Base-by-base conservation (phyloP, 2,888 invertebrate genomes). In the Archaeoteleia sp. region DNA sequence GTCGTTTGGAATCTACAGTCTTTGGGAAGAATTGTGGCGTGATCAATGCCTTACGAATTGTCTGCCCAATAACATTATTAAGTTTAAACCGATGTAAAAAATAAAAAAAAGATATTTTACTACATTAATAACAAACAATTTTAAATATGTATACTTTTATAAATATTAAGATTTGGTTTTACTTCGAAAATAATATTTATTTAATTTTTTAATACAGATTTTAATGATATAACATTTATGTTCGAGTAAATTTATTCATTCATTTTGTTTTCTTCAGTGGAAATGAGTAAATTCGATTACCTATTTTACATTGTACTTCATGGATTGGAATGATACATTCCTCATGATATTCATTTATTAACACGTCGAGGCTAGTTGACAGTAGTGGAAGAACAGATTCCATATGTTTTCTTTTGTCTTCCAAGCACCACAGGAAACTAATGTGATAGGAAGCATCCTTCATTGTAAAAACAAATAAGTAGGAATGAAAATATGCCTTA, bases 381-480 rank as follows among this genome's bases (percentile, higher is more conserved):
- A 93, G 80, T 25, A 86, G 74, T 0, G 88, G 85, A 61, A 91
- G 77, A 65, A 88, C 78, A 20, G 79, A 70, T 45, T 82, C 85
- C 7, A 93, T 77, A 63, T 87, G 79, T 13, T 85, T 77, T 74
- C 88, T 87, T 71, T 89, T 86, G 83, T 95, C 89, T 0, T 94
- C 94, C 49, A 91, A 86, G 63, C 90, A 89, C 95, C 95, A 96
- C 7, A 92, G 87, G 71, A 96, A 87, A 81, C 96, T 96, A 76
- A 94, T 88, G 80, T 96, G 96, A 86, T 93, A 94, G 1, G 93
- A 93, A 12, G 94, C 92, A 80, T 93, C 88, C 95, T 95, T 83
- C 1, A 57, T 57, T 55, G 30, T 32, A n/a, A 14, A 73, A 88
- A 88, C 30, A 53, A 43, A 61, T 29, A 88, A 27, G 9, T 25